Evolutionary conservation across 2,888 invertebrate genomes (phyloP), one percentile per base, ranked within the genome.

Genomic region (Sisyra terminalis): DNA sequence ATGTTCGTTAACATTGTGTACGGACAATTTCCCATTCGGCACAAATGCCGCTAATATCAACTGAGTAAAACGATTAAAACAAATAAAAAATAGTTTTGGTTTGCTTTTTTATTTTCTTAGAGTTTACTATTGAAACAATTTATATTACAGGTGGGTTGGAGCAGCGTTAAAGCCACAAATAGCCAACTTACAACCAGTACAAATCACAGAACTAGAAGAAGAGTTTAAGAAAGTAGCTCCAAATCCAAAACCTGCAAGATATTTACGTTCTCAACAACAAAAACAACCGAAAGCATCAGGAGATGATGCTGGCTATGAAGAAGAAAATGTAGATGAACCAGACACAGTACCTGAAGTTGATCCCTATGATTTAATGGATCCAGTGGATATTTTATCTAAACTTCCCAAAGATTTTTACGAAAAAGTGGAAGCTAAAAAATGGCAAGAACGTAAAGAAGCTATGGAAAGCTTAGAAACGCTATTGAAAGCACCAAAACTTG

Each of bases 351-450:
- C 55, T 34, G 82, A 82, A 45, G 67, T 92, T 41, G 96, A 97
- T 64, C 85, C 92, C 0, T 89, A 81, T 60, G 97, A 97, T 44
- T 65, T 94, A 1, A 61, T 94, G 24, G 86, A 88, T 51, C 86
- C 96, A 0, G 90, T 93, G 38, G 93, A 98, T 56, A 87, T 98
- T 49, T 60, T 97, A 1, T 81, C 88, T 0, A 87, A 90, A 57
- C 63, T 98, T 29, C 93, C 96, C 0, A 89, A 90, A 64, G 92
- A 96, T 61, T 97, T 96, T 61, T 92, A 82, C 57, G 93, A 94
- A 3, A 88, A 93, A 59, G 59, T 88, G 3, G 92, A 97, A 53
- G 87, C 87, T 0, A 94, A 90, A 61, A 96, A 92, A 56, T 98
- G 94, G 98, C 89, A 89, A 56, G 89, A 96, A 44, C 69, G 98